phyloP scores from a whole-genome alignment of 1,140 invertebrate genomes.

The Reticulitermes speratus region DNA sequence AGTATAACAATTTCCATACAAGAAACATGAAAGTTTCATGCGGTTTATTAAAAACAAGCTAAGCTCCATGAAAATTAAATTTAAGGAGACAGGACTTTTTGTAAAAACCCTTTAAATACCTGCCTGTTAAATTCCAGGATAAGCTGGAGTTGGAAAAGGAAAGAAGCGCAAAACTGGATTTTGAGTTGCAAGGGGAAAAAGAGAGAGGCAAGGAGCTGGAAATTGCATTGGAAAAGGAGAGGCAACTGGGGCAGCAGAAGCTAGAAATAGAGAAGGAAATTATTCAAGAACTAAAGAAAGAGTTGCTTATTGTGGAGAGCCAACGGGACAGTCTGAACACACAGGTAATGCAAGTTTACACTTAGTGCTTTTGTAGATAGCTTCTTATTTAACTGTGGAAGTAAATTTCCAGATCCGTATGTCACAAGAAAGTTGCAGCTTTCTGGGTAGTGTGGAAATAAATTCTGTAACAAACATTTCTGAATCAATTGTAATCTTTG shows the following conservation, averaged over 20 bases:
- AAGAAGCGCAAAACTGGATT: neutral
- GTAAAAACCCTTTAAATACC: neutral
- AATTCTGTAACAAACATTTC: too few relatives aligned
- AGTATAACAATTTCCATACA: too few relatives aligned
- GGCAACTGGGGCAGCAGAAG: neutral
- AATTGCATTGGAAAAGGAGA: neutral
- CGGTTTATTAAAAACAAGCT: too few relatives aligned
- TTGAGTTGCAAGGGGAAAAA: slow-evolving; percentile 20
- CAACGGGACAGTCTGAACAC: slow-evolving; percentile 9
- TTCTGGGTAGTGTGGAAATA: too few relatives aligned
- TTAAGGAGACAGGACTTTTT: too few relatives aligned
- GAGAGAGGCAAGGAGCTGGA: neutral
- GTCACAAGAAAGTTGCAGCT: too few relatives aligned
- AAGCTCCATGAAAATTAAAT: too few relatives aligned
- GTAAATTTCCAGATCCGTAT: too few relatives aligned
- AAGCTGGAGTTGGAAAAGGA: neutral
- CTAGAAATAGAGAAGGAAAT: slow-evolving; percentile 16
- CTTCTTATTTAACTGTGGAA: too few relatives aligned
- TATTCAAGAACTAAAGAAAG: slow-evolving; percentile 9
- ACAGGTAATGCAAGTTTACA: neutral
- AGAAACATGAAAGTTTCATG: too few relatives aligned
- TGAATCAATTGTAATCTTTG: too few relatives aligned
- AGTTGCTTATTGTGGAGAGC: neutral
- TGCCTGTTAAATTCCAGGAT: slow-evolving; percentile 1
- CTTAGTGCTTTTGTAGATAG: too few relatives aligned